Percentiles rank a stretch among this genome's conserved stretches.
phyloP scores from a whole-genome alignment of 2,797 vertebrate genomes.

The Pristis pectinata region DNA sequence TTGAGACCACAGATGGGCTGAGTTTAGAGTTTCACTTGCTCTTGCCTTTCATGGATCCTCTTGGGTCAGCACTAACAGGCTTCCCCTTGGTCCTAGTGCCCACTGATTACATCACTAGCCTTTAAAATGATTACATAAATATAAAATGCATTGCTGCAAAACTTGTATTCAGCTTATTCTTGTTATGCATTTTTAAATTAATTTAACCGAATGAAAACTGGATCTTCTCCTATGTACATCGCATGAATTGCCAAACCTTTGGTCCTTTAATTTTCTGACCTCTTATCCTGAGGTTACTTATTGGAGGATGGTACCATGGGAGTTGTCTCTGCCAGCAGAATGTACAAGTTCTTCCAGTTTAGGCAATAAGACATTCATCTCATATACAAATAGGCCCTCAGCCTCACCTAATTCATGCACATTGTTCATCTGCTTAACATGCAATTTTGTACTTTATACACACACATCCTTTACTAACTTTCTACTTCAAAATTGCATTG shows the following conservation, averaged over 20 bases:
- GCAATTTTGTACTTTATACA: background rate
- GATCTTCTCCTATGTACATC: background rate
- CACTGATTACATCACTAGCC: background rate
- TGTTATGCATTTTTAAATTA: background rate
- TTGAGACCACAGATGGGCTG: background rate
- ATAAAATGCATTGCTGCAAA: background rate
- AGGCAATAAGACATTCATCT: background rate
- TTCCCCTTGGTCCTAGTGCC: background rate
- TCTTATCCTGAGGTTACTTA: background rate
- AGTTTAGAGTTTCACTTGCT: slow-evolving; percentile 19
- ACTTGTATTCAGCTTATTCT: background rate
- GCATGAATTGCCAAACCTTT: background rate
- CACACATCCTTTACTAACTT: too few relatives aligned
- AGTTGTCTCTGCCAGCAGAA: background rate
- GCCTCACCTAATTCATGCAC: too few relatives aligned
- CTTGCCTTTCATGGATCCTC: background rate
- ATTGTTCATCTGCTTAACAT: background rate
- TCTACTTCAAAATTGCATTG: too few relatives aligned
- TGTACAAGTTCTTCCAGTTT: background rate
- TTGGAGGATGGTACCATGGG: background rate
- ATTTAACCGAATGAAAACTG: background rate
- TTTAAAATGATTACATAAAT: background rate
- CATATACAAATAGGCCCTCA: background rate
- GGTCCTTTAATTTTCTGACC: background rate
- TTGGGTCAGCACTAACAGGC: background rate